phyloP scores from a whole-genome alignment of 2,797 vertebrate species.

The Myotis planiceps region DNA sequence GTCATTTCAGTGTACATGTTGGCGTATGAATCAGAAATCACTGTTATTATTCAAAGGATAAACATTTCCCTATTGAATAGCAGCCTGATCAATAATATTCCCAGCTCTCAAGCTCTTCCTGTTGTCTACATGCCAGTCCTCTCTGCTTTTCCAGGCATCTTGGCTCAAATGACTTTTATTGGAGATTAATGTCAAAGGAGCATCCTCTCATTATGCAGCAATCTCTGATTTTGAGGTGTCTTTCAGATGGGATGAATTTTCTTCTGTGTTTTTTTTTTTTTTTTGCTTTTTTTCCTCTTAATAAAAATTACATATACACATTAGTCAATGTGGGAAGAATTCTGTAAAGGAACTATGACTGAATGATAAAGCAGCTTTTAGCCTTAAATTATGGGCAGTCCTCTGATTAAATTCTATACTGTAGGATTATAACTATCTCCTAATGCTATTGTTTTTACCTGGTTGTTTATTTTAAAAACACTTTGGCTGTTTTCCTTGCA shows the following conservation, averaged over 20 bases:
- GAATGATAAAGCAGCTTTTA: not conserved
- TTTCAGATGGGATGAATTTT: not conserved
- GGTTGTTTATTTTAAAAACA: constrained; percentile 48
- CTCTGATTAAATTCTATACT: not conserved
- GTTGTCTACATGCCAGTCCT: not conserved
- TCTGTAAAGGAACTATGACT: constrained; percentile 2
- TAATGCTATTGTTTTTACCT: constrained; percentile 33
- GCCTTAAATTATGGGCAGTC: not conserved
- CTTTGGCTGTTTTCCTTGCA: constrained; percentile 33
- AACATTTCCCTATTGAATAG: not conserved
- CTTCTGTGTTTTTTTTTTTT: not conserved
- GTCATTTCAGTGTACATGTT: not conserved
- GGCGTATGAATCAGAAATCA: not conserved
- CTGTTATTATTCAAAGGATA: not conserved
- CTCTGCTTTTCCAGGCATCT: not conserved
- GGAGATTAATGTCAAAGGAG: not conserved
- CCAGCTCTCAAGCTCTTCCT: not conserved
- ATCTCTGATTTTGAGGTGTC: not conserved
- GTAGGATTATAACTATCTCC: constrained; percentile 23
- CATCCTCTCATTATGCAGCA: not conserved
- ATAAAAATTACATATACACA: not conserved
- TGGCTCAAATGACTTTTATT: not conserved
- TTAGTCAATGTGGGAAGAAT: not conserved
- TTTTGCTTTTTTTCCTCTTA: not conserved
- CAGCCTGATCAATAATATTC: not conserved